Conservation (phyloP, 2,113 vertebrate species). For the Dipodomys stephensi region DNA sequence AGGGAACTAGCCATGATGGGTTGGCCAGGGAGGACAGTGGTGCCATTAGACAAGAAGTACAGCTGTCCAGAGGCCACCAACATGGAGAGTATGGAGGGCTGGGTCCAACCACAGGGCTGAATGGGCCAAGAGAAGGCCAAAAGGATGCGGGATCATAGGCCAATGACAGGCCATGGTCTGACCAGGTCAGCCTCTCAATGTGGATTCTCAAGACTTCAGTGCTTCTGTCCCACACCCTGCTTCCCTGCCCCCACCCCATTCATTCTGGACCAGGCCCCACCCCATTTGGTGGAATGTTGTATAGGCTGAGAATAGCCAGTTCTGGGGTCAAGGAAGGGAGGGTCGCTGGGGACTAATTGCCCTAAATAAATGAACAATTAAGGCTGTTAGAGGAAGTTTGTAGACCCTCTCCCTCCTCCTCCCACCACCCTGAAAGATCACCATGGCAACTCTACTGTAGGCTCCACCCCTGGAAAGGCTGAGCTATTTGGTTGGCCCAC, state of each 20-base stretch:
- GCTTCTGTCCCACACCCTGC: neutral
- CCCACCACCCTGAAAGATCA: slow-evolving; percentile 64
- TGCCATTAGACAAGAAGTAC: neutral
- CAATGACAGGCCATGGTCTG: slow-evolving; percentile 11
- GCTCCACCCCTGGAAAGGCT: neutral
- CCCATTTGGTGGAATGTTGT: slow-evolving; percentile 50
- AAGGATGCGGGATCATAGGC: neutral
- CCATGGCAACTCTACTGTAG: slow-evolving; percentile 69
- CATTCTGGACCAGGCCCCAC: slow-evolving; percentile 34
- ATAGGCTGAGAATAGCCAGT: slow-evolving; percentile 73
- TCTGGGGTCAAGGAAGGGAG: slow-evolving; percentile 75
- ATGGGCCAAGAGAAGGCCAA: neutral
- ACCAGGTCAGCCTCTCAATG: slow-evolving; percentile 55
- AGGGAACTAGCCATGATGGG: neutral
- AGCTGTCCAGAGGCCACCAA: slow-evolving; percentile 8
- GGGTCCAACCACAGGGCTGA: neutral
- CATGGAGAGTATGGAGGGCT: neutral
- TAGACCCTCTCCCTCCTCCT: slow-evolving; percentile 70
- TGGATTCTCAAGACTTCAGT: slow-evolving; percentile 34
- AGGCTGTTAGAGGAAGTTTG: slow-evolving; percentile 77
- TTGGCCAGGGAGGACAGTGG: neutral
- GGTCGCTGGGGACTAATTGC: slow-evolving; percentile 85
- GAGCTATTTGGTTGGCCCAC: slow-evolving; percentile 62
- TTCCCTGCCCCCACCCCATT: neutral
- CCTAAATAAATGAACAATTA: slow-evolving; percentile 87